These are phyloP conservation scores for Ceratosolen fusciceps DNA, from an alignment of 1,140 invertebrate genomes.

Conservation along the genomic window DNA sequence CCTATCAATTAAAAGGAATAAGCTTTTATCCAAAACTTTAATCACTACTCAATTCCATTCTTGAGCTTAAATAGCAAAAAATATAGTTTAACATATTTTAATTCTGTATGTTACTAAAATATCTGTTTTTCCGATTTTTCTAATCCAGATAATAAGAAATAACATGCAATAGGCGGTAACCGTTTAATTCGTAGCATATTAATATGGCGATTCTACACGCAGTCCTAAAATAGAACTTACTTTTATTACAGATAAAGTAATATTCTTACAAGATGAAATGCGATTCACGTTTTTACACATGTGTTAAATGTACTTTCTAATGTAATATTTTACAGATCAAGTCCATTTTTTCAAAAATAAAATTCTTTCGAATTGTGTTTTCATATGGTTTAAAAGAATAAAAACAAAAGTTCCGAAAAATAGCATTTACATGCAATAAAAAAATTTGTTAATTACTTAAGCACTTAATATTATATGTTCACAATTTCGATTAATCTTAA, in stretches of 20 bases:
- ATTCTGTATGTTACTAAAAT: neutral
- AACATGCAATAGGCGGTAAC: conserved; percentile 6
- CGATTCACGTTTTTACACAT: no score
- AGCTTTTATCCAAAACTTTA: neutral
- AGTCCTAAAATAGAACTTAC: neutral
- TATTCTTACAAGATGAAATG: conserved; percentile 1
- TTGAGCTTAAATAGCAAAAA: no score
- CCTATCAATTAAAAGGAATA: neutral
- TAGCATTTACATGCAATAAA: no score
- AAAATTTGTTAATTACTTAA: neutral
- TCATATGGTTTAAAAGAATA: neutral
- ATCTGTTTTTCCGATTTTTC: neutral
- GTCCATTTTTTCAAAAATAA: no score
- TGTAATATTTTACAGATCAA: no score
- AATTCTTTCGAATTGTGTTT: no score
- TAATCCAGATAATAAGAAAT: neutral
- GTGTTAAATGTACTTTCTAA: no score
- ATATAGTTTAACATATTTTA: neutral
- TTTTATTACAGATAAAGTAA: neutral
- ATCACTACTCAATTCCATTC: neutral
- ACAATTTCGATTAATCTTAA: neutral
- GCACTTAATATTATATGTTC: neutral
- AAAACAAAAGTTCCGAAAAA: neutral
- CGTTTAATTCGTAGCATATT: neutral
- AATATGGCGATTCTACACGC: neutral